Evolutionary conservation across 2,888 invertebrate species (phyloP).

Genomic region (Rhyacophila evoluta): DNA sequence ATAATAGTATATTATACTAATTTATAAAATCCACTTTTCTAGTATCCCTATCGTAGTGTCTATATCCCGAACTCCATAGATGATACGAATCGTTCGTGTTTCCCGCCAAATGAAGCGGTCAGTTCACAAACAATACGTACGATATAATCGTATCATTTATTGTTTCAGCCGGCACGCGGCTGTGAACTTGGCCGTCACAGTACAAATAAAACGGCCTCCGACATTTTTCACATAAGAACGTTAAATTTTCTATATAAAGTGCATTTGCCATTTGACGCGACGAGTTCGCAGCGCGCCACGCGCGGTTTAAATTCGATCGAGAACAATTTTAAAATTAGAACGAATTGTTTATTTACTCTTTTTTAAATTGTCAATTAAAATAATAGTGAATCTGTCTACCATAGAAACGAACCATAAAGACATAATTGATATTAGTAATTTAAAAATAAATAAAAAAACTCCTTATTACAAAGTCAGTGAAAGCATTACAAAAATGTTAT

Average conservation of each 20-base stretch:
- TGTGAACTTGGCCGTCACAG: constrained; percentile 12
- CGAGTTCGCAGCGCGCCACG: not conserved
- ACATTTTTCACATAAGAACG: not conserved
- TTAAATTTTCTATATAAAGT: constrained; percentile 8
- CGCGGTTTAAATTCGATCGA: not conserved
- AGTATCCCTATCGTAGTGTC: no score
- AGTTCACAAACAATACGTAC: not conserved
- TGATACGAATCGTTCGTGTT: not conserved
- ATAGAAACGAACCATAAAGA: no score
- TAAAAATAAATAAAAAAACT: no score
- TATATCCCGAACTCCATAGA: no score
- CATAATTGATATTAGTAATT: no score
- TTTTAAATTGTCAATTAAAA: not conserved
- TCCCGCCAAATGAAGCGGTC: not conserved
- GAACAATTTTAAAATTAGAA: not conserved
- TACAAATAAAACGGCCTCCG: not conserved
- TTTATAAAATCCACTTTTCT: no score
- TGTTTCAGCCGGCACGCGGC: not conserved
- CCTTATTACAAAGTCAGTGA: no score
- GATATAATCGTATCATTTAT: not conserved
- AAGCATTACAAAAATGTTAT: no score
- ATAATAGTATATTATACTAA: no score
- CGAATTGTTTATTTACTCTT: no score
- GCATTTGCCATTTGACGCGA: not conserved
- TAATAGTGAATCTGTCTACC: no score